Percentiles rank a stretch among this genome's conserved stretches.
Conservation (phyloP, 35 echinoderm and acorn worm genomes). For the Chiridota heheva region DNA sequence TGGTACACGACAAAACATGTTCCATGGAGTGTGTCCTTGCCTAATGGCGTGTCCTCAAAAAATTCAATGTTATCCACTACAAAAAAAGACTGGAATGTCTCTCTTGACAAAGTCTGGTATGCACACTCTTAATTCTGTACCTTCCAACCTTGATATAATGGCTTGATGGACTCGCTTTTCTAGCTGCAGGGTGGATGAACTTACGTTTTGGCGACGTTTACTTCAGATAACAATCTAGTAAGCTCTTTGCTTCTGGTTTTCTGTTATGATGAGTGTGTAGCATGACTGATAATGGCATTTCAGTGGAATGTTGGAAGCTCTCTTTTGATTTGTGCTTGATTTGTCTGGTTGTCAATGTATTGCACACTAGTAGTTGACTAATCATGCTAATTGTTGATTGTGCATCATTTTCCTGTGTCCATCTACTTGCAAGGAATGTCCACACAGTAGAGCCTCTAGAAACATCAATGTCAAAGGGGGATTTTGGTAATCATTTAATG, state of each 20-base stretch:
- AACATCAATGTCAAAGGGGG: background rate
- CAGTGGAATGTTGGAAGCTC: constrained; percentile 1
- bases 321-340: constrained; percentile 2
- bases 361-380: background rate
- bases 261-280: background rate
- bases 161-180: constrained; percentile 41
- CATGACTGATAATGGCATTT: constrained; percentile 10
- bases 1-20: constrained; percentile 17
- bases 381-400: background rate
- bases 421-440: background rate
- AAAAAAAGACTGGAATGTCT: constrained; percentile 38
- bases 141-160: background rate
- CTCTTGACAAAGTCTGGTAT: constrained; percentile 37
- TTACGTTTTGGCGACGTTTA: constrained; percentile 3
- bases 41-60: constrained; percentile 38
- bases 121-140: background rate
- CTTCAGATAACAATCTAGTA: constrained; percentile 23
- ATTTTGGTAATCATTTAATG: constrained; percentile 9
- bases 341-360: constrained; percentile 5
- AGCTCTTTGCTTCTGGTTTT: constrained; percentile 31
- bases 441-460: constrained; percentile 2
- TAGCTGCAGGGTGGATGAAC: constrained; percentile 1
- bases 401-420: constrained; percentile 9
- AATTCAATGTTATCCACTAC: constrained; percentile 29
- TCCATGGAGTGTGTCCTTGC: constrained; percentile 23